phyloP scores from a whole-genome alignment of 2,888 invertebrate species.

The Nymphalis c-album region DNA sequence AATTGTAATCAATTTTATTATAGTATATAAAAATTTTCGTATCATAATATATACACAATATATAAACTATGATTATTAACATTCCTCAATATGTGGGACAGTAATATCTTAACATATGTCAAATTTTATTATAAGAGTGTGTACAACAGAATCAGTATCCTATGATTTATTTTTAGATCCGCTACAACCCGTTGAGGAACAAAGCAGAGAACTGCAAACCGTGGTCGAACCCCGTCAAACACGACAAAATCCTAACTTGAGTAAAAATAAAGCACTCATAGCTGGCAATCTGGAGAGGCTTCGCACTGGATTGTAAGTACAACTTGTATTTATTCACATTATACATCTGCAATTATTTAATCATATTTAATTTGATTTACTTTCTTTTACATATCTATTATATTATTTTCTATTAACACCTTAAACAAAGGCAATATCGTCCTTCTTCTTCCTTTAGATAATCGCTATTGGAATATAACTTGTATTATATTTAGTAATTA shows the following conservation, averaged over 20 bases:
- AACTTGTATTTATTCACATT: neutral
- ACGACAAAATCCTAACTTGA: constrained; percentile 70
- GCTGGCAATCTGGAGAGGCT: constrained; percentile 58
- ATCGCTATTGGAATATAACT: neutral
- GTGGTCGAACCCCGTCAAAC: constrained; percentile 53
- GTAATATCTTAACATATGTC: too few species aligned
- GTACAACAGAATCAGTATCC: too few species aligned
- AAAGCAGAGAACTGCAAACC: neutral
- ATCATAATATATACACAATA: too few species aligned
- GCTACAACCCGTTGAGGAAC: neutral
- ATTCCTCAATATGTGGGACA: too few species aligned
- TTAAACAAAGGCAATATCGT: neutral
- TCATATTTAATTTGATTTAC: neutral
- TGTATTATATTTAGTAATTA: neutral
- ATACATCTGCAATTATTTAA: neutral
- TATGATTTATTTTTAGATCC: constrained; percentile 7
- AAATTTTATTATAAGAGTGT: too few species aligned
- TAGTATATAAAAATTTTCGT: too few species aligned
- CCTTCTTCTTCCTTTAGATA: neutral
- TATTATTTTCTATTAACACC: neutral
- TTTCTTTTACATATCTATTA: neutral
- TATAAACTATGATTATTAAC: too few species aligned
- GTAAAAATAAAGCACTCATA: constrained; percentile 62
- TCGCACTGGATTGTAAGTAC: constrained; percentile 62
- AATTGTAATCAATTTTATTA: too few species aligned